Percentiles rank a stretch among this genome's conserved stretches.
Evolutionary conservation across 1,140 invertebrate species (phyloP).

Genomic region (Lordiphosa stackelbergi): DNA sequence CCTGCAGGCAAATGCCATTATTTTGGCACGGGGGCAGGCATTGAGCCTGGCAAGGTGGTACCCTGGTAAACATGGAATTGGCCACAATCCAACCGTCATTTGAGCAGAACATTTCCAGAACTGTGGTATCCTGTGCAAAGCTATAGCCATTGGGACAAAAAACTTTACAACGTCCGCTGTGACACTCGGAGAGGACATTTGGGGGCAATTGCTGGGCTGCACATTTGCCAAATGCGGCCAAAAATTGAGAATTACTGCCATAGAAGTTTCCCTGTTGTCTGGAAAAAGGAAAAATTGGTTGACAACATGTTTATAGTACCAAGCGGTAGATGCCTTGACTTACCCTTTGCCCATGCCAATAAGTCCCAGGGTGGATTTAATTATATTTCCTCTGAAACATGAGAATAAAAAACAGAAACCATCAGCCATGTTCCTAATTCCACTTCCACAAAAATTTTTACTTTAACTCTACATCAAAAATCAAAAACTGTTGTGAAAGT

Average conservation of each 20-base stretch:
- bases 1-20: slow-evolving; percentile 85
- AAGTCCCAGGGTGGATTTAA: slow-evolving; percentile 38
- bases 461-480: no score
- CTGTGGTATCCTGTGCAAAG: slow-evolving; percentile 80
- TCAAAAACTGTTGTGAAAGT: no score
- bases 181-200: slow-evolving; percentile 52
- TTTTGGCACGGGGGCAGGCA: slow-evolving; percentile 87
- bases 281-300: background rate
- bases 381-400: slow-evolving; percentile 19
- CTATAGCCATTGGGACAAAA: slow-evolving; percentile 79
- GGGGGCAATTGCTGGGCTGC: slow-evolving; percentile 34
- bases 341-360: slow-evolving; percentile 54
- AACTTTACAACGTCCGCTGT: slow-evolving; percentile 78
- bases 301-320: no score
- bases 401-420: no score
- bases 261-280: slow-evolving; percentile 51
- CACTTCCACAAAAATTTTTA: no score
- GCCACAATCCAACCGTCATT: slow-evolving; percentile 80
- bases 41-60: slow-evolving; percentile 83
- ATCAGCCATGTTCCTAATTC: no score
- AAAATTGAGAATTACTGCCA: slow-evolving; percentile 17
- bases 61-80: slow-evolving; percentile 77
- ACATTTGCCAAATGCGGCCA: slow-evolving; percentile 48
- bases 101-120: slow-evolving; percentile 79
- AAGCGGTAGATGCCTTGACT: background rate